phyloP scores from a whole-genome alignment of 2,888 invertebrate genomes.

The Drosophila leonis region DNA sequence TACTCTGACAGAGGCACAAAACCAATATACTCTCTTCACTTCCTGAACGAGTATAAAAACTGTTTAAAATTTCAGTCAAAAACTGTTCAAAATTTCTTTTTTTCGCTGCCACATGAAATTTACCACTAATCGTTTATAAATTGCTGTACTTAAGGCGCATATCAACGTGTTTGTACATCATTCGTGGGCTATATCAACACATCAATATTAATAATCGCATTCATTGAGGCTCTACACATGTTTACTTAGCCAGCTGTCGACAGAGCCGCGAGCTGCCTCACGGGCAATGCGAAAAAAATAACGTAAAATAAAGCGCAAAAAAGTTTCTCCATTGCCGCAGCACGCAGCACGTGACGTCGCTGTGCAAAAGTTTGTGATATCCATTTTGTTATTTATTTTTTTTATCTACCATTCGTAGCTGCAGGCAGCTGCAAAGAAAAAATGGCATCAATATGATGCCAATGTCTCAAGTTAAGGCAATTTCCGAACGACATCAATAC shows the following conservation, averaged over 20 bases:
- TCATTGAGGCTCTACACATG: conserved; percentile 44
- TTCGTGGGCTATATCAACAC: conserved; percentile 14
- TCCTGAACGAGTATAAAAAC: neutral
- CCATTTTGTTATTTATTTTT: conserved; percentile 19
- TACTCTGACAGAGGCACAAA: neutral
- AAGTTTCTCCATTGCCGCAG: conserved; percentile 45
- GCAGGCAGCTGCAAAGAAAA: conserved; percentile 34
- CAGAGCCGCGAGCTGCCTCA: conserved; percentile 41
- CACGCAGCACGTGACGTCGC: conserved; percentile 40
- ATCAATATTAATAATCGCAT: conserved; percentile 44
- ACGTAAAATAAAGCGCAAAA: conserved; percentile 22
- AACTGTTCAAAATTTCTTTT: neutral
- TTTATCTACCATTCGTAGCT: conserved; percentile 33
- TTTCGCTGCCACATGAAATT: neutral
- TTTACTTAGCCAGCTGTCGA: conserved; percentile 66
- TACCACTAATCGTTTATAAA: conserved; percentile 16
- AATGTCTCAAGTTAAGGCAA: conserved; percentile 63
- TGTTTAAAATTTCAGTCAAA: neutral
- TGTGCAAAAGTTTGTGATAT: conserved; percentile 42
- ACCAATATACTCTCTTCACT: neutral
- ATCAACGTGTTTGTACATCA: conserved; percentile 4
- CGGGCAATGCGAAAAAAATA: neutral
- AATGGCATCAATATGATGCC: conserved; percentile 55
- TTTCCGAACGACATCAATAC: conserved; percentile 53
- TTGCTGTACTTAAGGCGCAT: neutral